These are phyloP conservation scores for Corythornis cristatus DNA, from an alignment of 2,113 vertebrate genomes.

Conservation along the genomic window DNA sequence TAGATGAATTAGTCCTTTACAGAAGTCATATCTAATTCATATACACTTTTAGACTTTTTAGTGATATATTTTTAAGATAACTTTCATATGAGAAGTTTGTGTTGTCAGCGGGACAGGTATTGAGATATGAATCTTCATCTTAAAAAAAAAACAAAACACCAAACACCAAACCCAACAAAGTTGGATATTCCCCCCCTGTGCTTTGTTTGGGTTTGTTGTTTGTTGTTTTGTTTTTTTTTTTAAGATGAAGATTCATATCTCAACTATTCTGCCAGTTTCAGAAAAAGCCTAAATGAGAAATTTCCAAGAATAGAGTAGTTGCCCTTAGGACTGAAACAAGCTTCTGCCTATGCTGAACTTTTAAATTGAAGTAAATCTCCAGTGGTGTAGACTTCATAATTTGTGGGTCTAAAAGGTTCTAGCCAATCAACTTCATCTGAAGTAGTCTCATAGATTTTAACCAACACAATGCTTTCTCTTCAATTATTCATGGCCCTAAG, in stretches of 20 bases:
- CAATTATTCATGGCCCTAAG: neutral
- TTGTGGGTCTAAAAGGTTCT: rapidly evolving
- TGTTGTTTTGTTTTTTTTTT: too few species aligned
- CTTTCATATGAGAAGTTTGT: neutral
- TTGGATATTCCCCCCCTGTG: too few species aligned
- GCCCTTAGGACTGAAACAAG: neutral
- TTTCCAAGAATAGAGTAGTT: neutral
- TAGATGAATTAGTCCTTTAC: neutral
- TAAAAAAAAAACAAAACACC: neutral
- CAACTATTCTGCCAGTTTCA: neutral
- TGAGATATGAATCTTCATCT: neutral
- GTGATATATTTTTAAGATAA: neutral
- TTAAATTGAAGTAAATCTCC: neutral
- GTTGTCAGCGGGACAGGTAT: neutral
- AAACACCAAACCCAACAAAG: too few species aligned
- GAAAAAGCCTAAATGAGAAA: neutral
- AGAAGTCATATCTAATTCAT: neutral
- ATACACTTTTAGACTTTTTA: too few species aligned
- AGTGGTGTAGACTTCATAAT: neutral
- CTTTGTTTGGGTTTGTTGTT: too few species aligned
- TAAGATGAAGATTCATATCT: too few species aligned
- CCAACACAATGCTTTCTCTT: rapidly evolving
- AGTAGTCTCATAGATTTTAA: neutral
- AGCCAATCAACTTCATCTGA: neutral
- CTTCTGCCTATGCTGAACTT: neutral